Evolutionary conservation across 2,888 invertebrate species (phyloP).

Genomic region (Rapana venosa): DNA sequence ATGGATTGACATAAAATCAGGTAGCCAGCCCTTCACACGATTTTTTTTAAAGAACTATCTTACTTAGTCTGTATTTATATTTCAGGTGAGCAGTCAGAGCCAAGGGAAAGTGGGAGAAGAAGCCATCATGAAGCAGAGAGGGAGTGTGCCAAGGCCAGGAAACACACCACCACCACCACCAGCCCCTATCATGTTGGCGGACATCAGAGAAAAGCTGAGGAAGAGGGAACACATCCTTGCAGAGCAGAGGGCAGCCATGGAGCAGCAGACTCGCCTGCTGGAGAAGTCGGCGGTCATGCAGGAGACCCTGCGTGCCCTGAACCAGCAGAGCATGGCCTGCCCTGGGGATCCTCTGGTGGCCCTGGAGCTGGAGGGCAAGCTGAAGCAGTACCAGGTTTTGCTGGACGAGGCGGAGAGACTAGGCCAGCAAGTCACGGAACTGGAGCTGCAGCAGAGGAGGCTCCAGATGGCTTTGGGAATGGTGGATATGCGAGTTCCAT

Average conservation of each 20-base stretch:
- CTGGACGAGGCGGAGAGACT: not conserved
- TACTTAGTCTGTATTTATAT: not conserved
- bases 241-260: not conserved
- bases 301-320: not conserved
- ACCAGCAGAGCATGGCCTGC: not conserved
- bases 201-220: not conserved
- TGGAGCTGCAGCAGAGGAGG: not conserved
- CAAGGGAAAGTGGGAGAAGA: not conserved
- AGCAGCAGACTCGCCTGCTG: not conserved
- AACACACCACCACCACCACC: not conserved
- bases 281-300: not conserved
- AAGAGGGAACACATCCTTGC: not conserved
- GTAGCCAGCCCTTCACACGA: no score
- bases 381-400: slow-evolving; percentile 16
- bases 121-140: not conserved
- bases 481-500: no score
- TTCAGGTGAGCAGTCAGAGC: not conserved
- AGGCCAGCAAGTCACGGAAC: not conserved
- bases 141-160: not conserved
- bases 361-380: not conserved
- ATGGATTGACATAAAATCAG: no score
- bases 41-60: no score
- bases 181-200: not conserved
- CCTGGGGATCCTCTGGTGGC: not conserved
- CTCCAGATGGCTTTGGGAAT: not conserved